Base-by-base conservation (phyloP, 2,888 invertebrate species). In the Hofmannophila pseudospretella region DNA sequence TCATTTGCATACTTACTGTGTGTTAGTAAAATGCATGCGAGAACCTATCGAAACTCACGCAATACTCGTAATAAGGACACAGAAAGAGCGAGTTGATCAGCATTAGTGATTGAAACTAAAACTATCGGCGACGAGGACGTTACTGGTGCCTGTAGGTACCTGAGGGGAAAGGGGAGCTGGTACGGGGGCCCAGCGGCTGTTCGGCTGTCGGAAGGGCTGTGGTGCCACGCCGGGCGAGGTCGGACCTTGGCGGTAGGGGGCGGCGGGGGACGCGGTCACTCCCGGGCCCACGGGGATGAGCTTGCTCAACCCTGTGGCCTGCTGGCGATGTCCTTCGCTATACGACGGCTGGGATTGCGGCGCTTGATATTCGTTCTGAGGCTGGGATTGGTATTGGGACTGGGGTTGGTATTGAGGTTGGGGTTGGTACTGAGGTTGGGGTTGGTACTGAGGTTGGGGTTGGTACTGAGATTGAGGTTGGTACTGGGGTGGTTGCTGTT, bases 151-250 rank as follows among this genome's bases (percentile, higher is more conserved):
- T 26, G 26, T 26, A 9, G 25, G 54, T 85, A 85, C 86, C 85
- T 86, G 85, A 44, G 85, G 85, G 55, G 86, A 85, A 54, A 71
- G 69, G 49, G 84, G 84, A 49, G 81, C 78, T 51, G 79, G 76
- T 44, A 86, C 87, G 26, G 86, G 85, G 46, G 81, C 84, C 87
- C 87, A 88, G 54, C 87, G 86, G 60, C 58, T 72, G 65, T 65
- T 72, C 51, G 67, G 77, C 62, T 62, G 76, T 39, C 74, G 72
- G 67, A 68, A 80, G 50, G 79, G 76, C 64, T 79, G 81, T 48
- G 72, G 69, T 50, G 69, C 69, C 51, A 61, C 51, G 45, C 67
- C 67, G 23, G 78, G 77, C 46, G 84, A 78, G 32, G 65, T 58
- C 14, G 80, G 81, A 37, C 75, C 77, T 49, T 65, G 74, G 38